Base-by-base conservation (phyloP, 2,888 invertebrate genomes). In the Papilio protenor region DNA sequence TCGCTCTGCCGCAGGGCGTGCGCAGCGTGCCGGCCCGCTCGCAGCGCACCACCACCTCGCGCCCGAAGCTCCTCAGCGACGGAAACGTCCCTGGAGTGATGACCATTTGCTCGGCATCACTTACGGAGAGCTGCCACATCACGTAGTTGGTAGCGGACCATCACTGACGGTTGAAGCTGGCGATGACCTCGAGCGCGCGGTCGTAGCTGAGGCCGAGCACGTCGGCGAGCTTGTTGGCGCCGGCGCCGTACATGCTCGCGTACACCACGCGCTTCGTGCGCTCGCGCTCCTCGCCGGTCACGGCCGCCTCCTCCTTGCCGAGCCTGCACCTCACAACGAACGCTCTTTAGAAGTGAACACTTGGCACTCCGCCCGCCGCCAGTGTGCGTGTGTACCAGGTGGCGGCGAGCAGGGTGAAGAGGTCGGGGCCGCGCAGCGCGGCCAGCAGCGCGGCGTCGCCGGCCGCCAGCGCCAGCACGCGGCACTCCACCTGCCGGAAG, bases 241-340 rank as follows among this genome's bases (percentile, higher is more conserved):
- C 95, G 11, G 95, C 95, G 81, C 95, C 95, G 88, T 95, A 95
- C 87, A 95, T 85, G 69, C 90, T 88, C 21, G 95, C 94, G 88
- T 95, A 95, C 81, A 95, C 92, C 47, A 95, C 84, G 73, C 93
- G 92, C 87, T 95, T 95, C 14, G 95, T 95, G 77, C 93, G 92
- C 86, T 92, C 93, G 80, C 95, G 91, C 77, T 95, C 94, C 18
- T 83, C 89, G 0, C 73, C 14, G 0, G 82, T 81, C 75, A 95
- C 85, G 1, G 82, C 87, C 1, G 52, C 76, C 55, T 83, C 87
- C 0, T 86, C 66, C 82, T 91, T 91, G 69, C 87, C 84, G 55
- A 94, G 80, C 92, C 95, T 95, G 78, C 21, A 3, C 33, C 73
- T 55, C 18, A 55, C n/a, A 21, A 12, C 6, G 61, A 16, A 57